These are phyloP conservation scores for Bombus picipes DNA, from an alignment of 1,140 invertebrate species.

Conservation along the genomic window DNA sequence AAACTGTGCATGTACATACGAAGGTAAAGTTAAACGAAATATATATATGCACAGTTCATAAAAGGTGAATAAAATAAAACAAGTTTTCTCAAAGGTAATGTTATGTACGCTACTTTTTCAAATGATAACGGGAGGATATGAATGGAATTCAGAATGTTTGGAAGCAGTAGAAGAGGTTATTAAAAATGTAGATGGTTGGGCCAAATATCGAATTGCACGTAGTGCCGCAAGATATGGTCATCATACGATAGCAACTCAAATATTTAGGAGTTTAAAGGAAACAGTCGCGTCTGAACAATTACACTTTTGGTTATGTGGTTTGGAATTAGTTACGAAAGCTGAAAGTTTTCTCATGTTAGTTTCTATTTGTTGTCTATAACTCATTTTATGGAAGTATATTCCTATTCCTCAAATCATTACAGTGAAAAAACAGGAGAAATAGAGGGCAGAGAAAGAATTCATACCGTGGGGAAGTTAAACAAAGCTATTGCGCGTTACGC, in stretches of 20 bases:
- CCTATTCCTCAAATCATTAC: constrained; percentile 29
- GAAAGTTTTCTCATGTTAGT: constrained; percentile 84
- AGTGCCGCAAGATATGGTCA: constrained; percentile 93
- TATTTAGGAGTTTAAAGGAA: constrained; percentile 87
- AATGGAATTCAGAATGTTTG: constrained; percentile 84
- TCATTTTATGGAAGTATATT: background rate
- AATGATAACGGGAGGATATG: constrained; percentile 86
- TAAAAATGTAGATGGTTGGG: constrained; percentile 89
- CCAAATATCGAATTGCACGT: constrained; percentile 92
- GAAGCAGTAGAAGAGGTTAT: constrained; percentile 84
- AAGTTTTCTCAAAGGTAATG: constrained; percentile 83
- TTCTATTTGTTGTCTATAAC: constrained; percentile 30
- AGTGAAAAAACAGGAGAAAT: constrained; percentile 73
- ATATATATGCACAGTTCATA: background rate
- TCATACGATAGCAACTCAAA: constrained; percentile 87
- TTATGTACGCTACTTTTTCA: constrained; percentile 93
- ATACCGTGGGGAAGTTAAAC: constrained; percentile 85
- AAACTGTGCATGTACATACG: constrained; percentile 76
- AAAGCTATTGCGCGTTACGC: constrained; percentile 85
- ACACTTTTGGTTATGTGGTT: constrained; percentile 93
- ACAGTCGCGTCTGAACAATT: constrained; percentile 94
- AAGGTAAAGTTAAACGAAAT: constrained; percentile 68
- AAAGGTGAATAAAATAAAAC: background rate
- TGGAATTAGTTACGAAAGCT: constrained; percentile 88
- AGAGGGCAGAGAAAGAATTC: constrained; percentile 67